Conservation (phyloP, 2,888 invertebrate species). For the Conus canariensis region DNA sequence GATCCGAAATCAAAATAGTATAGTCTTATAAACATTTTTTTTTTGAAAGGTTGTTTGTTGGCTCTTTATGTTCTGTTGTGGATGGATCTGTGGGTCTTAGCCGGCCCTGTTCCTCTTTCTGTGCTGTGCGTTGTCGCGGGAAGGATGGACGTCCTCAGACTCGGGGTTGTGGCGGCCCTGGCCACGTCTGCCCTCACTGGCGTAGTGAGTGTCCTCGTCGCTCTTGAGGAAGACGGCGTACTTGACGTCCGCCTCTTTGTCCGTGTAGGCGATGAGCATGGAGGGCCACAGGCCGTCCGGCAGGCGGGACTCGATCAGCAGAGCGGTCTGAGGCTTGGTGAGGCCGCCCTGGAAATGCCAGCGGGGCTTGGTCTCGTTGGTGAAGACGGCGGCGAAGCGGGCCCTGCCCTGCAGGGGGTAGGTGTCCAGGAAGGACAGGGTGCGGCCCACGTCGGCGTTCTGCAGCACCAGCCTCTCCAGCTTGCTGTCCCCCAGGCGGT, state of each 20-base stretch:
- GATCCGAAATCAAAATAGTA: no score
- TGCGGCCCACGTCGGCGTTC: conserved; percentile 59
- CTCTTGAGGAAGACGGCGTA: conserved; percentile 41
- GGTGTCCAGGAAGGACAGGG: conserved; percentile 68
- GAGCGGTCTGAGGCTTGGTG: conserved; percentile 54
- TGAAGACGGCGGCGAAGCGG: conserved; percentile 72
- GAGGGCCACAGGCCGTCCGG: conserved; percentile 63
- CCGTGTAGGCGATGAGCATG: conserved; percentile 60
- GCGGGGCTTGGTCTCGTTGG: conserved; percentile 57
- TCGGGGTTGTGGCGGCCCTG: neutral
- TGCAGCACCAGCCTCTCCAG: conserved; percentile 60
- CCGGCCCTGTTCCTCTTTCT: neutral
- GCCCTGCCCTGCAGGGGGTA: conserved; percentile 65
- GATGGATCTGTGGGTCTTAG: no score
- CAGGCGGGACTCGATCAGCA: conserved; percentile 58
- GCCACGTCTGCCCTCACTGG: neutral
- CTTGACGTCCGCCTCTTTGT: conserved; percentile 38
- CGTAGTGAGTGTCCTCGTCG: conserved; percentile 8
- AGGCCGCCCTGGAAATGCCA: conserved; percentile 67
- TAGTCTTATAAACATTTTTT: no score
- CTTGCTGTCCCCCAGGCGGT: conserved; percentile 58
- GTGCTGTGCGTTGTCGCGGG: neutral
- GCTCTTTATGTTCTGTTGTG: no score
- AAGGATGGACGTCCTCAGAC: neutral
- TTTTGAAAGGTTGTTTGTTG: no score